Evolutionary conservation across 1,140 invertebrate species (phyloP), one percentile per base, ranked within the genome.

Genomic region (Vanessa tameamea): DNA sequence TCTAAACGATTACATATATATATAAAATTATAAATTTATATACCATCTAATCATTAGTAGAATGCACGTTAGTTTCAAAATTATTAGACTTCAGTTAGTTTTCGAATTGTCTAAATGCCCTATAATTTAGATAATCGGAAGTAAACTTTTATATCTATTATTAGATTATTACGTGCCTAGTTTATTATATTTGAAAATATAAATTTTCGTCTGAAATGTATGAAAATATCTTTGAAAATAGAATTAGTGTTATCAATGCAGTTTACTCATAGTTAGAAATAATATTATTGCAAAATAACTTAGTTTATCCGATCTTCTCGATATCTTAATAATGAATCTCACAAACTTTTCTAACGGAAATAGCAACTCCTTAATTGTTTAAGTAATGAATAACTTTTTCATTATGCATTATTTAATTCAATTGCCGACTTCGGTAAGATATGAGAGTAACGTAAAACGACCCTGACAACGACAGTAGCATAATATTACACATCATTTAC

Each of bases 1-100:
- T 75, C 59, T 74, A 73, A 72, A 79, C 59, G 73, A 76, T 78
- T 77, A 70, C 47, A 73, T 78, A 48, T 69, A 69, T 74, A 69
- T 75, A 78, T 76, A 78, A 77, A 77, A 75, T 72, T 79, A 72
- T 76, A 69, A 75, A 51, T 72, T 72, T 73, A 69, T 77, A 75
- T 78, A 70, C 69, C 82, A 83, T 85, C 77, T 81, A 76, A 84
- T 82, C 83, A 86, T 85, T 81, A 69, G 88, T 92, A 91, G 90
- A 84, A 67, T 92, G 90, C 90, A 92, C 90, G 90, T 80, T 92
- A 92, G 89, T 90, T 89, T 88, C 87, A 87, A 89, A 89, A 90
- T 90, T 90, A 79, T 88, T 90, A 90, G 88, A 83, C 74, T 85
- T 87, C 82, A 85, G 81, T 79, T 90, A 90, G 87, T 83, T 84